A percentile compares a stretch with the other conserved stretches of the same genome.
phyloP scores from a whole-genome alignment of 1,140 invertebrate species.

The Bombus sibiricus region DNA sequence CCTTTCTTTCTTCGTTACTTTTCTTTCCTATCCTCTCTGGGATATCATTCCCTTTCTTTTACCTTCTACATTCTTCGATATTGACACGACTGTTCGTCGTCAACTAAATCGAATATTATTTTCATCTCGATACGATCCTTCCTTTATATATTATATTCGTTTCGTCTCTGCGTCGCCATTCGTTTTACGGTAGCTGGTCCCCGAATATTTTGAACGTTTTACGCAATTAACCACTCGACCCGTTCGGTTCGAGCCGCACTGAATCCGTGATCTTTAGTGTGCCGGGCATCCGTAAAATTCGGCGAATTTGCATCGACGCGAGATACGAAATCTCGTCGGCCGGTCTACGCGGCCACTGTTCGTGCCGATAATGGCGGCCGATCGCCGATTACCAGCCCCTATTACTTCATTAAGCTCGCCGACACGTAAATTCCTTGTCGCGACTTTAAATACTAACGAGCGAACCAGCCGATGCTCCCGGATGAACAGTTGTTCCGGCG shows the following conservation, averaged over 20 bases:
- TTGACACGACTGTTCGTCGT: too few species aligned
- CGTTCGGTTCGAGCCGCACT: conserved; percentile 56
- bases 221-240: conserved; percentile 73
- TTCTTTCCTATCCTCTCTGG: too few species aligned
- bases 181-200: conserved; percentile 29
- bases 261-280: conserved; percentile 68
- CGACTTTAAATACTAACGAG: conserved; percentile 43
- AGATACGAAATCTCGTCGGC: conserved; percentile 66
- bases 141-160: too few species aligned
- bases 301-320: conserved; percentile 66
- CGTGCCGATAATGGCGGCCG: conserved; percentile 52
- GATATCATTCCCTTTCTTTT: too few species aligned
- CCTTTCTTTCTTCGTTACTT: background rate
- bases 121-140: too few species aligned
- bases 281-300: conserved; percentile 67
- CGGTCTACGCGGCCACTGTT: conserved; percentile 45
- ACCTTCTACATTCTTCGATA: too few species aligned
- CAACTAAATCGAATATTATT: too few species aligned
- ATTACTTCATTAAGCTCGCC: conserved; percentile 63
- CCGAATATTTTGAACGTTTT: conserved; percentile 63
- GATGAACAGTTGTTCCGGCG: conserved; percentile 12
- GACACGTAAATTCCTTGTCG: conserved; percentile 38
- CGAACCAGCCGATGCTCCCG: background rate
- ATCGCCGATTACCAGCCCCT: conserved; percentile 56
- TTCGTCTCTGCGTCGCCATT: background rate